Base-by-base conservation (phyloP, 2,113 vertebrate genomes). In the Aptenodytes forsteri region DNA sequence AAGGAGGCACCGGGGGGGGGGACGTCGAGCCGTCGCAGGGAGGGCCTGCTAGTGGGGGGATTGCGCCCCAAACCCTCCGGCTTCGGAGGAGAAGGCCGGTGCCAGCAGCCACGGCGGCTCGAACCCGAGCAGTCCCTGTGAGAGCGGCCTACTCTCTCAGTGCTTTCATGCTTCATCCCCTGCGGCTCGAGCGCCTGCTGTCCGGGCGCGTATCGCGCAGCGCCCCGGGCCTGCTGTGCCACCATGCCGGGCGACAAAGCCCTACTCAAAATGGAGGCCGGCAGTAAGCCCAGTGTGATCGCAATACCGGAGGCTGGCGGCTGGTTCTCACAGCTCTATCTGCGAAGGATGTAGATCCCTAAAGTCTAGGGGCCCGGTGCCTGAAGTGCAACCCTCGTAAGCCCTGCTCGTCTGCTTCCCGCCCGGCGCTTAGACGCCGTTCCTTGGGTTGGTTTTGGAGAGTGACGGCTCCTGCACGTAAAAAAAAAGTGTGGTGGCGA, bases 131-230 rank as follows among this genome's bases (percentile, higher is more conserved):
- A 17, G n/a, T 2, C 34, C 26, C 1, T 8, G 27, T 1, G 9
- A 50, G 32, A 32, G 7, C 1, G 1, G 11, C 4, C 27, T 29
- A 36, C 16, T 26, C 16, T 10, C 22, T 7, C 23, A 5, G 11
- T 0, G 4, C 14, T 56, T 29, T 42, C 36, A 9, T 2, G 2
- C 34, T 29, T 14, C 10, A 3, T 16, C 21, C 52, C 9, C 22
- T 1, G 1, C 2, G 3, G 58, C 32, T 50, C 2, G 4, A 23
- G 15, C 3, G 0, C 19, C 6, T 1, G 2, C 10, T n/a, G 29
- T 2, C 16, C 12, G 4, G 13, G 13, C 22, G 2, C 2, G 34
- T 7, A 2, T 4, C 5, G 4, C 47, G 1, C 36, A 7, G 9
- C 4, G 4, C 11, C 40, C 25, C 2, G 1, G 42, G 30, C 36